phyloP scores from a whole-genome alignment of 1,140 invertebrate species.

The Caenorhabditis latens region DNA sequence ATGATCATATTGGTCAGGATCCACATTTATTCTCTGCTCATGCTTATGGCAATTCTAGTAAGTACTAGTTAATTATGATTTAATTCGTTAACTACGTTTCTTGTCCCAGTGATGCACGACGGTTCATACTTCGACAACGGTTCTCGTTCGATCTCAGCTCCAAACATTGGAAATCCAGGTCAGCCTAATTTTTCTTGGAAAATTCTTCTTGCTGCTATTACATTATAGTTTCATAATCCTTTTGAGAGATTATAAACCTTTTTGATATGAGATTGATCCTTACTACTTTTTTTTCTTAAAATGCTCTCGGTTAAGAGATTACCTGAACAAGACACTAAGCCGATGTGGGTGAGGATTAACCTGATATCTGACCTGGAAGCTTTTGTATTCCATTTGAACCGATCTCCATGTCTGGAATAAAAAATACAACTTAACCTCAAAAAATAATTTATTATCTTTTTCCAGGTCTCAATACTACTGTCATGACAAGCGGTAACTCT shows the following conservation, averaged over 20 bases:
- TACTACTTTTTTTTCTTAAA: background rate
- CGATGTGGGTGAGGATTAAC: slow-evolving; percentile 8
- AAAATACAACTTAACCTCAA: too few relatives aligned
- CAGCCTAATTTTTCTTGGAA: background rate
- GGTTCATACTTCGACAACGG: slow-evolving; percentile 30
- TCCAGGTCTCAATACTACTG: background rate
- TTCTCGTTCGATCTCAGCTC: slow-evolving; percentile 22
- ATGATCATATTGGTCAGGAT: slow-evolving; percentile 41
- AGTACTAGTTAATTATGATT: background rate
- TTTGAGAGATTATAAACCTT: background rate
- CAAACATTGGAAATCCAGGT: slow-evolving; percentile 27
- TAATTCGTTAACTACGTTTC: background rate
- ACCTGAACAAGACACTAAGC: background rate
- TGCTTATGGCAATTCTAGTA: slow-evolving; percentile 18
- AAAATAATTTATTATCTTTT: too few relatives aligned
- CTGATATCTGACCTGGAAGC: background rate
- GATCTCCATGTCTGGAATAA: too few relatives aligned
- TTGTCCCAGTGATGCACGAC: slow-evolving; percentile 2
- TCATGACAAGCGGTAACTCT: background rate
- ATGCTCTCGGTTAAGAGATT: background rate
- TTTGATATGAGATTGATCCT: background rate
- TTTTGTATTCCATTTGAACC: too few relatives aligned
- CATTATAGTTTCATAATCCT: background rate
- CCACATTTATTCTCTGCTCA: slow-evolving; percentile 37
- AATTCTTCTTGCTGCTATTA: background rate